A percentile compares a stretch with the other conserved stretches of the same genome.
Conservation (phyloP, 2,113 vertebrate genomes). For the Gobio gobio region DNA sequence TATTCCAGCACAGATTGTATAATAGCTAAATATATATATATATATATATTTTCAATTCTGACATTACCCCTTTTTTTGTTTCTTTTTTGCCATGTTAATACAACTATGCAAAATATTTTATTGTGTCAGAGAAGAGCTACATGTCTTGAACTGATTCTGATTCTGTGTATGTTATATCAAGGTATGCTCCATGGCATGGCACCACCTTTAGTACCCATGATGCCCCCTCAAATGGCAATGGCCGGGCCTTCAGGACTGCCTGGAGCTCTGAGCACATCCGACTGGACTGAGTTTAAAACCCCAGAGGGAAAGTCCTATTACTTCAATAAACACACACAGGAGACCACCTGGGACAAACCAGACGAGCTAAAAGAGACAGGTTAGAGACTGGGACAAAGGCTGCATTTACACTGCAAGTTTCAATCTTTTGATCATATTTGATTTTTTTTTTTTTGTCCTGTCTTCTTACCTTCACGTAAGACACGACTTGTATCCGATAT, state of each 20-base stretch:
- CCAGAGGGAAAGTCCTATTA: slow-evolving; percentile 96
- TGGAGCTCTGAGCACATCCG: slow-evolving; percentile 84
- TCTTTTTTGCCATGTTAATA: neutral
- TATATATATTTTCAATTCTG: neutral
- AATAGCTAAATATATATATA: neutral
- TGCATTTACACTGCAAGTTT: too few relatives aligned
- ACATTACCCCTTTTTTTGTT: too few relatives aligned
- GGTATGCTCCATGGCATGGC: slow-evolving; percentile 96
- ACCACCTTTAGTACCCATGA: slow-evolving; percentile 95
- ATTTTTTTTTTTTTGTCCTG: too few relatives aligned
- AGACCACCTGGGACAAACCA: slow-evolving; percentile 97
- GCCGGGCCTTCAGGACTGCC: slow-evolving; percentile 85
- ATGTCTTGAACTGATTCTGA: neutral
- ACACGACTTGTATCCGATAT: too few relatives aligned
- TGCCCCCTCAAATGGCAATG: slow-evolving; percentile 93
- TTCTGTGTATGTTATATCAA: slow-evolving; percentile 62
- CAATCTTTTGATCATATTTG: too few relatives aligned
- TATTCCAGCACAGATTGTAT: neutral
- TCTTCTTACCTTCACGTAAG: neutral
- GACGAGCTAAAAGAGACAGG: slow-evolving; percentile 91
- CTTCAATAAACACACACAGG: slow-evolving; percentile 95
- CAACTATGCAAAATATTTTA: neutral
- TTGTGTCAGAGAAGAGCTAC: neutral
- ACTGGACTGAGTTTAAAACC: slow-evolving; percentile 98
- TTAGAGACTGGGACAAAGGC: slow-evolving; percentile 57